Base-by-base conservation (phyloP, 2,888 invertebrate species). In the Acanthosoma haemorrhoidale region DNA sequence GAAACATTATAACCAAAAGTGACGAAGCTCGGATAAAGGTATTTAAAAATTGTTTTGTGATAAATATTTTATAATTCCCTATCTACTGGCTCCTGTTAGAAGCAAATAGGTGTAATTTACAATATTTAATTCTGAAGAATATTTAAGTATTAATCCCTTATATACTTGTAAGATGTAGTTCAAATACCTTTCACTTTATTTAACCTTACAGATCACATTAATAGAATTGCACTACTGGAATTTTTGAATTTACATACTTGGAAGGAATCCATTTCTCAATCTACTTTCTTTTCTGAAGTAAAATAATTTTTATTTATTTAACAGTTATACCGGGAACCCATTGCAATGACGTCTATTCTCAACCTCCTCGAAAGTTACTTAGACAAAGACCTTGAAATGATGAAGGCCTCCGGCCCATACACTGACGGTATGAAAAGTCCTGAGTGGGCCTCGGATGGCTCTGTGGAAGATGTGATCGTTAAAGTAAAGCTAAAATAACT, bases 1-100 rank as follows among this genome's bases (percentile, higher is more conserved):
- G 94, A 21, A 94, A 94, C 79, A 86, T 93, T 80, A 88, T 92
- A 77, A 91, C 92, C 18, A 88, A 87, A 75, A 87, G 87, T 76
- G 89, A 92, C 72, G 83, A 84, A 43, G 88, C 91, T 0, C 81
- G 92, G 72, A 81, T 82, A 43, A 84, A 85, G 81, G 86, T 86
- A 77, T 75, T 76, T 73, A 13, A n/a, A n/a, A n/a, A n/a, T n/a
- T n/a, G n/a, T 13, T 13, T 9, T 32, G 32, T 32, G 4, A 32
- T 32, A 32, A 32, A 6, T 6, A 32, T 32, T 32, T 6, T 6
- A 32, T 32, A 32, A 32, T 18, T 3, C 6, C 2, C 18, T 38
- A 5, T 38, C n/a, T 38, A 5, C 11, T 5, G 11, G 4, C n/a
- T 38, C n/a, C n/a, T 9, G 15, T 38, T 38, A 38, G 13, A 38